phyloP scores from a whole-genome alignment of 2,888 invertebrate species.

The Pediacus dermestoides region DNA sequence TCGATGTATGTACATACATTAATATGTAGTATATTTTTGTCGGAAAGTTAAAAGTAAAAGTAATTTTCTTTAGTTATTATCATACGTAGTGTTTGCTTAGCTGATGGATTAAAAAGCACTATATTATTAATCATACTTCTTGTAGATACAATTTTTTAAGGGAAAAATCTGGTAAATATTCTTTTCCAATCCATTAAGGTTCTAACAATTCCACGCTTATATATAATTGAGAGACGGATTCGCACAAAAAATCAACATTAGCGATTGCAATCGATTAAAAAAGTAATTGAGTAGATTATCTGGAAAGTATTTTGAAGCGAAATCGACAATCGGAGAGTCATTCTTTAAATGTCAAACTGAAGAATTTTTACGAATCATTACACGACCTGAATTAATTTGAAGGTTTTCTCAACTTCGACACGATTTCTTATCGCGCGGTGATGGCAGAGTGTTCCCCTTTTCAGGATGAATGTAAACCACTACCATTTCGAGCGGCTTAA shows the following conservation, averaged over 20 bases:
- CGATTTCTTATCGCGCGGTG: conserved; percentile 22
- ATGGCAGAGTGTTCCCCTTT: conserved; percentile 3
- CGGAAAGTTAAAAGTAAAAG: background rate
- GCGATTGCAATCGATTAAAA: conserved; percentile 18
- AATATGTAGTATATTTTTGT: no score
- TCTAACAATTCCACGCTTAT: conserved; percentile 1
- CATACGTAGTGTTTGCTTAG: no score
- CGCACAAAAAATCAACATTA: background rate
- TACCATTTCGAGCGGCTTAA: conserved; percentile 8
- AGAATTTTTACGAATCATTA: conserved; percentile 36
- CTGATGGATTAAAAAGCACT: background rate
- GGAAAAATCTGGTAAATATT: background rate
- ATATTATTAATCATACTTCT: background rate
- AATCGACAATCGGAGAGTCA: conserved; percentile 25
- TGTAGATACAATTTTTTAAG: background rate
- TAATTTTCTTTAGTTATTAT: no score
- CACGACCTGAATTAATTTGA: conserved; percentile 33
- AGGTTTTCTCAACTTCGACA: conserved; percentile 24
- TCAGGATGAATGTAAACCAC: conserved; percentile 7
- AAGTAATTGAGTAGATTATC: conserved; percentile 30
- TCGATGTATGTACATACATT: no score
- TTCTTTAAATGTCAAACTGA: conserved; percentile 31
- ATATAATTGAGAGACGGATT: conserved; percentile 1
- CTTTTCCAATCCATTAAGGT: conserved; percentile 9
- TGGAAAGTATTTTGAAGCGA: conserved; percentile 23